Evolutionary conservation across 35 echinoderm and acorn worm species (phyloP).

Genomic region (Patiria miniata): DNA sequence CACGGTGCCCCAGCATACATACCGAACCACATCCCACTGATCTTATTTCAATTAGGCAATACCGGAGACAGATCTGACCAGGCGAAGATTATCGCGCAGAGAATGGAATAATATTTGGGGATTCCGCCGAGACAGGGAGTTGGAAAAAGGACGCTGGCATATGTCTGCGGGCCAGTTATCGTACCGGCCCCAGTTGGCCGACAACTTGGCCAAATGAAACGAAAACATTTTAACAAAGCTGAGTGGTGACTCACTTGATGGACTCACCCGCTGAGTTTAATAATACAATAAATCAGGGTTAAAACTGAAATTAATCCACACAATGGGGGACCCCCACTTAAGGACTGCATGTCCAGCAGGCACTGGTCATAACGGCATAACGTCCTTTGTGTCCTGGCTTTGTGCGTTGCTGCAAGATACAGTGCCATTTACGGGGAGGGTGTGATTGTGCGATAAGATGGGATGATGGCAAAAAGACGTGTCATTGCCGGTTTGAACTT

Average conservation of each 20-base stretch:
- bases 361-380: background rate
- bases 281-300: constrained; percentile 24
- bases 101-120: constrained; percentile 28
- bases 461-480: no score
- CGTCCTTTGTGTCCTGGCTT: background rate
- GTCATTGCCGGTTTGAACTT: no score
- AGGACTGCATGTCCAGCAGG: background rate
- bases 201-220: constrained; percentile 13
- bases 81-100: background rate
- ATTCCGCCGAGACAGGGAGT: background rate
- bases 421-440: no score
- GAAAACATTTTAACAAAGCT: constrained; percentile 32
- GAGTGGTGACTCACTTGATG: constrained; percentile 21
- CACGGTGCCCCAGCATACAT: background rate
- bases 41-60: constrained; percentile 7
- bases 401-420: no score
- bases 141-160: background rate
- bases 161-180: constrained; percentile 20
- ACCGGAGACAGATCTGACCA: background rate
- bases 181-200: background rate
- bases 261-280: background rate
- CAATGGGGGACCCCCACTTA: constrained; percentile 9
- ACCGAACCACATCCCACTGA: background rate
- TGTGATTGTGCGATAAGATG: no score
- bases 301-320: constrained; percentile 26